A percentile compares a stretch with the other conserved stretches of the same genome.
Conservation (phyloP, 1,140 invertebrate genomes). For the Drosophila mayri region DNA sequence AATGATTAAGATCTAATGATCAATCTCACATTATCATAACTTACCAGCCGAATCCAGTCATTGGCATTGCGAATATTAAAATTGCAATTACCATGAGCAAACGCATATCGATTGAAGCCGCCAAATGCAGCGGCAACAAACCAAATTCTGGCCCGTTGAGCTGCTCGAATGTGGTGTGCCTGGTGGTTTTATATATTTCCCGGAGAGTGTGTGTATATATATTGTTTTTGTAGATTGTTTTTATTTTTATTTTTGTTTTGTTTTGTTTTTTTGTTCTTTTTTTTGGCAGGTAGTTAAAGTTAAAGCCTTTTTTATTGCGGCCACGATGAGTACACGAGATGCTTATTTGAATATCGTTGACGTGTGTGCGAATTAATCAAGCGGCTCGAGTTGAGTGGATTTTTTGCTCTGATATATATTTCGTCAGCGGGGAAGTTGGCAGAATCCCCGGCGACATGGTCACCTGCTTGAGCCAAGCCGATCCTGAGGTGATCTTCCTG, state of each 20-base stretch:
- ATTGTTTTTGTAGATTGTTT: constrained; percentile 21
- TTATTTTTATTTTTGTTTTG: constrained; percentile 8
- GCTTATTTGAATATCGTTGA: constrained; percentile 70
- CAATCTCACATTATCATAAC: constrained; percentile 24
- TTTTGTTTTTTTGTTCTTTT: constrained; percentile 13
- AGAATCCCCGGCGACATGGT: constrained; percentile 56
- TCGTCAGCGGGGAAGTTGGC: constrained; percentile 25
- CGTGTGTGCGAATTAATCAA: constrained; percentile 73
- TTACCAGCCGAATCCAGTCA: constrained; percentile 84
- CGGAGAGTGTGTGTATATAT: constrained; percentile 12
- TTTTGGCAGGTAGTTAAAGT: constrained; percentile 70
- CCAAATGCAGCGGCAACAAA: constrained; percentile 74
- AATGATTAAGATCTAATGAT: neutral
- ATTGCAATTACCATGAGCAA: constrained; percentile 84
- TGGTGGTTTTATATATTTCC: constrained; percentile 10
- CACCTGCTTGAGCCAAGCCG: constrained; percentile 17
- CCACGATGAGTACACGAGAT: constrained; percentile 62
- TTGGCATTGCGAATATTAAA: constrained; percentile 84
- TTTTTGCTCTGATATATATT: constrained; percentile 8
- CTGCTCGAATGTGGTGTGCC: constrained; percentile 20
- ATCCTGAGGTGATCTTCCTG: constrained; percentile 17
- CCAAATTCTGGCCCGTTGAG: constrained; percentile 71
- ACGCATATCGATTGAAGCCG: constrained; percentile 82
- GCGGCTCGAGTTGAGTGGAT: constrained; percentile 52
- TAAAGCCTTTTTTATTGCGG: constrained; percentile 64